A percentile compares a stretch with the other conserved stretches of the same genome.
These are phyloP conservation scores for Endotricha flammealis DNA, from an alignment of 2,888 invertebrate species.

Conservation along the genomic window DNA sequence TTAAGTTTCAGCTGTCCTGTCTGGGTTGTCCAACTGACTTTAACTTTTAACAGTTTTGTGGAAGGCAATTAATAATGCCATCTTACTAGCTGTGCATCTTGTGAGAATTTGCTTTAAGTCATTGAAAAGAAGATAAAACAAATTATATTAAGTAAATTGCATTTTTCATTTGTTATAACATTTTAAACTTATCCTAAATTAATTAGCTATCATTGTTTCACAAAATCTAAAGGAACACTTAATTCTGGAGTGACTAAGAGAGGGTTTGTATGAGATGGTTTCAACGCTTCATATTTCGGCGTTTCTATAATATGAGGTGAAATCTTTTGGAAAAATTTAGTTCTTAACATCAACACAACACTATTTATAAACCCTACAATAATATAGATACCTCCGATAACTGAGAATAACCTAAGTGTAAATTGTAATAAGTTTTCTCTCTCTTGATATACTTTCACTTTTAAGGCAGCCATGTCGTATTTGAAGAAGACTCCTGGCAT, in stretches of 20 bases:
- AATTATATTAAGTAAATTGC: too few species aligned
- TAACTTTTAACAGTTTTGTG: too few species aligned
- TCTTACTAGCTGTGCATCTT: too few species aligned
- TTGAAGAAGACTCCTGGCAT: slow-evolving; percentile 96
- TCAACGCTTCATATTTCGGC: slow-evolving; percentile 24
- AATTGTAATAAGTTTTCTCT: slow-evolving; percentile 88
- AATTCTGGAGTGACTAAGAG: slow-evolving; percentile 50
- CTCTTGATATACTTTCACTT: slow-evolving; percentile 89
- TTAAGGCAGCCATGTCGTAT: slow-evolving; percentile 94
- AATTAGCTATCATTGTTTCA: slow-evolving; percentile 51
- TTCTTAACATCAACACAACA: slow-evolving; percentile 46
- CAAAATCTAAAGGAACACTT: slow-evolving; percentile 52
- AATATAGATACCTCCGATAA: slow-evolving; percentile 95
- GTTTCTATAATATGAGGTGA: too few species aligned
- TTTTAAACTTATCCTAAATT: slow-evolving; percentile 16
- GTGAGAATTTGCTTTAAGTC: too few species aligned
- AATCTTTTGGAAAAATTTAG: too few species aligned
- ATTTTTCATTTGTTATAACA: too few species aligned
- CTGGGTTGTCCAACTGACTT: too few species aligned
- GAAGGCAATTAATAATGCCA: too few species aligned
- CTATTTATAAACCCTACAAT: slow-evolving; percentile 81
- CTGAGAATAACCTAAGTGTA: slow-evolving; percentile 91
- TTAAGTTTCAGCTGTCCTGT: too few species aligned
- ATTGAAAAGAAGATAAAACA: too few species aligned
- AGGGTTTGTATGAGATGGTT: too few species aligned